A percentile compares a stretch with the other conserved stretches of the same genome.
These are phyloP conservation scores for Neostethus bicornis DNA, from an alignment of 2,797 vertebrate species.

Conservation along the genomic window DNA sequence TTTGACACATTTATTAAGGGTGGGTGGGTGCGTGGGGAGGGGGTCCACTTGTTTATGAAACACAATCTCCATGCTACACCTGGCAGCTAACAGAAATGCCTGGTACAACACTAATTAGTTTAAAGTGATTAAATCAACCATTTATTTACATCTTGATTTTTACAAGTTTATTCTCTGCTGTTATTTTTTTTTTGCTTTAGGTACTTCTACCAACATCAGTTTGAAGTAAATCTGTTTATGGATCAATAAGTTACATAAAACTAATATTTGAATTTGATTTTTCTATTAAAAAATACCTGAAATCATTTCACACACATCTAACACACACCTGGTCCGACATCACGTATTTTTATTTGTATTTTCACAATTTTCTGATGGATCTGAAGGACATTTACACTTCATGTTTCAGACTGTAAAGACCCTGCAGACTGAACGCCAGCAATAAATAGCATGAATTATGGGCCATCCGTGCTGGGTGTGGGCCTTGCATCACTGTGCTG, in stretches of 20 bases:
- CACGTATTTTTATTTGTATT: neutral
- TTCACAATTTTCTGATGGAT: neutral
- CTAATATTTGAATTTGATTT: no score
- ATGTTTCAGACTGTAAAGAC: slow-evolving; percentile 11
- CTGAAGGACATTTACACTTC: slow-evolving; percentile 1
- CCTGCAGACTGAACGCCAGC: neutral
- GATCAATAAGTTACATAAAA: neutral
- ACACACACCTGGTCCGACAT: slow-evolving; percentile 8
- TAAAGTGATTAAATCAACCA: no score
- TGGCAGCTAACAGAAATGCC: no score
- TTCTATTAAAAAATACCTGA: neutral
- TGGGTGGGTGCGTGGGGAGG: no score
- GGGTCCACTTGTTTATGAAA: no score
- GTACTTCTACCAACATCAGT: neutral
- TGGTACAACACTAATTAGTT: no score
- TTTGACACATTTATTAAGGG: no score
- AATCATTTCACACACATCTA: no score
- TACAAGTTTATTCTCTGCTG: no score
- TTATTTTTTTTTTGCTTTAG: no score
- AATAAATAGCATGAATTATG: slow-evolving; percentile 12
- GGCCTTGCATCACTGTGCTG: slow-evolving; percentile 29
- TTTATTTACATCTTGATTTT: no score
- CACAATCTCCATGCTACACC: no score
- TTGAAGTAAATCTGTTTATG: neutral
- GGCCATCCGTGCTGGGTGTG: slow-evolving; percentile 6